A percentile compares a stretch with the other conserved stretches of the same genome.
Conservation (phyloP, 2,888 invertebrate species). For the Megamerina dolium region DNA sequence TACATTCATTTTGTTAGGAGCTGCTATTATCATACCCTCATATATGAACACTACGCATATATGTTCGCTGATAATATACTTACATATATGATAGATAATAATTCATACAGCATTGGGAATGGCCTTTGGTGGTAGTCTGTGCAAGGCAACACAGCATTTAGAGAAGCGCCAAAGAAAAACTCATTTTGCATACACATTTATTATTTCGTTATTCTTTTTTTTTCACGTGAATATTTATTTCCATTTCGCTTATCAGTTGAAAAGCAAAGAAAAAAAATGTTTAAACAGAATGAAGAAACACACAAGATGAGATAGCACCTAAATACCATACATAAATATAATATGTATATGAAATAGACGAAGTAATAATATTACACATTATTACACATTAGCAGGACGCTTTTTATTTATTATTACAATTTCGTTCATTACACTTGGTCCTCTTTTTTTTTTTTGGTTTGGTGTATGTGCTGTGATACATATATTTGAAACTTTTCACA, state of each 20-base stretch:
- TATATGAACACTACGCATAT: too few species aligned
- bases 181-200: conserved; percentile 30
- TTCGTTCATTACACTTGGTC: too few species aligned
- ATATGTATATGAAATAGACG: too few species aligned
- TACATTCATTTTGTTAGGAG: too few species aligned
- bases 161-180: too few species aligned
- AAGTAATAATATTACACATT: conserved; percentile 36
- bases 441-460: not conserved
- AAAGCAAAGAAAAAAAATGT: conserved; percentile 11
- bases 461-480: not conserved
- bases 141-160: too few species aligned
- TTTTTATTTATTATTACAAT: too few species aligned
- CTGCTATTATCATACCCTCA: too few species aligned
- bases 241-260: conserved; percentile 40
- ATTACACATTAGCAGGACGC: conserved; percentile 30
- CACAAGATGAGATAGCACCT: too few species aligned
- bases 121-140: too few species aligned
- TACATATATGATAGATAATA: not conserved
- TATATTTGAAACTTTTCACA: not conserved
- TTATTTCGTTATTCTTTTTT: too few species aligned
- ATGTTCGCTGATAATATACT: not conserved
- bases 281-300: not conserved
- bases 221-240: conserved; percentile 40
- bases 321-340: too few species aligned
- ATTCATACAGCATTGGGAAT: not conserved